phyloP scores from a whole-genome alignment of 2,113 vertebrate genomes.

The Tachysurus vachellii region DNA sequence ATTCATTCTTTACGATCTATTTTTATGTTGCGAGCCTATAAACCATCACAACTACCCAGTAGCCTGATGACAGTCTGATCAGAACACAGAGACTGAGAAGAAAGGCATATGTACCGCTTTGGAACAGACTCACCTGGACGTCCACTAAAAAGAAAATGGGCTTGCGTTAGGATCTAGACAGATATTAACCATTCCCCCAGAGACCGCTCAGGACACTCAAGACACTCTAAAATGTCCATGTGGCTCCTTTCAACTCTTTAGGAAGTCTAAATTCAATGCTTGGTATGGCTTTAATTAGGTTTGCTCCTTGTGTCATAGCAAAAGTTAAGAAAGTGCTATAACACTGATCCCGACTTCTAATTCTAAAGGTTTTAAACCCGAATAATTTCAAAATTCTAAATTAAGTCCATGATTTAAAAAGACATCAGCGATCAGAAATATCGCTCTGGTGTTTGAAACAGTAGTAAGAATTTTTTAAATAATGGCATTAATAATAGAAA shows the following conservation, averaged over 20 bases:
- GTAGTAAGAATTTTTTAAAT: background rate
- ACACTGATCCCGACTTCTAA: background rate
- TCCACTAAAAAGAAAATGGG: slow-evolving; percentile 12
- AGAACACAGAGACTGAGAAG: slow-evolving; percentile 54
- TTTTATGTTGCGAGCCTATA: slow-evolving; percentile 34
- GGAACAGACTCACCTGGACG: background rate
- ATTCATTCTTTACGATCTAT: slow-evolving; percentile 62
- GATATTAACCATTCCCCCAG: background rate
- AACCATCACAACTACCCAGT: slow-evolving; percentile 38
- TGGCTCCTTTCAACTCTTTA: background rate
- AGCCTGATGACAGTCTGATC: slow-evolving; percentile 55
- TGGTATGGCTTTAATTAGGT: background rate
- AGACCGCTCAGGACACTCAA: background rate
- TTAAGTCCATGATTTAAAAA: background rate
- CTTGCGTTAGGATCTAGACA: background rate
- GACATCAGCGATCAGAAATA: background rate
- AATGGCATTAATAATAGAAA: background rate
- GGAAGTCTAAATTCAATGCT: background rate
- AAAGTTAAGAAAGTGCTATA: background rate
- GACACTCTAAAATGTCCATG: background rate
- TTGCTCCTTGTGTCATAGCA: background rate
- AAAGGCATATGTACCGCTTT: background rate
- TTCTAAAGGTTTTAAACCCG: background rate
- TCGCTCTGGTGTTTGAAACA: background rate
- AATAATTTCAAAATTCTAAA: background rate